Conservation (phyloP, 2,113 vertebrate genomes). For the Loxodonta africana region DNA sequence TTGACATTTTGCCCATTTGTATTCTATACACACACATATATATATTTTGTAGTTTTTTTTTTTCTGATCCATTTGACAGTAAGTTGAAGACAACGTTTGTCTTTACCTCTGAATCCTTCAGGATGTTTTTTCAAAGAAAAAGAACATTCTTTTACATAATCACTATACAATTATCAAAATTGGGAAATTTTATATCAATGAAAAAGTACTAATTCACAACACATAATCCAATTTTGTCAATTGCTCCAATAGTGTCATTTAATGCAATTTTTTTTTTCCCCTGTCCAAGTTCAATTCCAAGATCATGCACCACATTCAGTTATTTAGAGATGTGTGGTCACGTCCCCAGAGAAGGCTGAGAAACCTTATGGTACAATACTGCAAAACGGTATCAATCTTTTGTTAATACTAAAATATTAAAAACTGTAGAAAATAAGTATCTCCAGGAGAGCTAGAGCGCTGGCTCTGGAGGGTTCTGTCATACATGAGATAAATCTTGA, state of each 20-base stretch:
- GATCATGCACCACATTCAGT: not conserved
- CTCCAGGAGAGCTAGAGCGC: accelerated
- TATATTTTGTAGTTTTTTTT: not conserved
- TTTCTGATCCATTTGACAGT: not conserved
- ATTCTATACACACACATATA: not conserved
- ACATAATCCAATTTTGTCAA: not conserved
- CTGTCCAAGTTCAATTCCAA: not conserved
- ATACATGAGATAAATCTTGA: too few species aligned
- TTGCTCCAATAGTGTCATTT: too few species aligned
- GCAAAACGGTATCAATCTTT: accelerated
- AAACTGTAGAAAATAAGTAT: not conserved
- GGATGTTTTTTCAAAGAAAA: not conserved
- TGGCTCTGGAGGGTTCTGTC: not conserved
- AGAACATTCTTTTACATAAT: not conserved
- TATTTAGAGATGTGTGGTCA: not conserved
- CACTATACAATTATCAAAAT: not conserved
- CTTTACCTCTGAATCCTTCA: not conserved
- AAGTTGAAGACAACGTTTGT: not conserved
- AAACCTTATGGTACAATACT: accelerated
- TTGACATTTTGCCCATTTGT: not conserved
- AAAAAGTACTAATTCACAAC: not conserved
- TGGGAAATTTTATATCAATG: not conserved
- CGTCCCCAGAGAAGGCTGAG: not conserved
- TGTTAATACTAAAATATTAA: not conserved
- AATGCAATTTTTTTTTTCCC: not conserved